These are phyloP conservation scores for Anableps anableps DNA, from an alignment of 2,797 vertebrate genomes.

Conservation along the genomic window DNA sequence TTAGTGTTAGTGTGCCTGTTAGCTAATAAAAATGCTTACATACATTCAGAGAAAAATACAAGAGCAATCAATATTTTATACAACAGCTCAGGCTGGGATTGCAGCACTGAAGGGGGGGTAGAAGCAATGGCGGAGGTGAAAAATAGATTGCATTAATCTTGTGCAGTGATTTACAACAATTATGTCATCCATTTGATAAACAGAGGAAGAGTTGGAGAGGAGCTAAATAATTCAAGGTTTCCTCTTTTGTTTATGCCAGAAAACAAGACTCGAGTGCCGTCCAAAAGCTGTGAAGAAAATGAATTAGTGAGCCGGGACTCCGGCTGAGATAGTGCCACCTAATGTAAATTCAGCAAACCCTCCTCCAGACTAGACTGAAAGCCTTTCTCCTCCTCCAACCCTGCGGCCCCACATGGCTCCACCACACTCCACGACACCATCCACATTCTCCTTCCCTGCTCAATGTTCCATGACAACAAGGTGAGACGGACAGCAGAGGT, in stretches of 20 bases:
- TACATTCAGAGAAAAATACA: constrained; percentile 78
- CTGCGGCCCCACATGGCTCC: constrained; percentile 34
- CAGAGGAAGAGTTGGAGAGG: constrained; percentile 15
- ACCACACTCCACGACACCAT: constrained; percentile 70
- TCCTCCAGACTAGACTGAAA: constrained; percentile 49
- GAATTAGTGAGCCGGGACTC: constrained; percentile 28
- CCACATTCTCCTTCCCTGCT: constrained; percentile 89
- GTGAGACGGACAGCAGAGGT: constrained; percentile 94
- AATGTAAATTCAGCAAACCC: constrained; percentile 65
- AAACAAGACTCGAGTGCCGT: constrained; percentile 25
- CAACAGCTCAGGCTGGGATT: constrained; percentile 65
- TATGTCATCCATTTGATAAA: constrained; percentile 54
- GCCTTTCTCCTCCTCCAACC: constrained; percentile 40
- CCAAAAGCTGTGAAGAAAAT: constrained; percentile 30
- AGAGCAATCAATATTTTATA: constrained; percentile 83
- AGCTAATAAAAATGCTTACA: constrained; percentile 83
- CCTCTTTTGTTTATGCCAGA: constrained; percentile 46
- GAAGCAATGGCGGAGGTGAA: constrained; percentile 56
- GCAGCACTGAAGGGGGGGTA: constrained; percentile 37
- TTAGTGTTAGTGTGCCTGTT: constrained; percentile 66
- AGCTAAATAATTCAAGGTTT: constrained; percentile 44
- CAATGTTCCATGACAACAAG: constrained; percentile 97
- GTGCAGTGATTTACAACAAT: constrained; percentile 56
- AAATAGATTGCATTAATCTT: constrained; percentile 72
- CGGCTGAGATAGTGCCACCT: constrained; percentile 55